Evolutionary conservation across 2,113 vertebrate genomes (phyloP).

Genomic region (Benthochromis sp.): DNA sequence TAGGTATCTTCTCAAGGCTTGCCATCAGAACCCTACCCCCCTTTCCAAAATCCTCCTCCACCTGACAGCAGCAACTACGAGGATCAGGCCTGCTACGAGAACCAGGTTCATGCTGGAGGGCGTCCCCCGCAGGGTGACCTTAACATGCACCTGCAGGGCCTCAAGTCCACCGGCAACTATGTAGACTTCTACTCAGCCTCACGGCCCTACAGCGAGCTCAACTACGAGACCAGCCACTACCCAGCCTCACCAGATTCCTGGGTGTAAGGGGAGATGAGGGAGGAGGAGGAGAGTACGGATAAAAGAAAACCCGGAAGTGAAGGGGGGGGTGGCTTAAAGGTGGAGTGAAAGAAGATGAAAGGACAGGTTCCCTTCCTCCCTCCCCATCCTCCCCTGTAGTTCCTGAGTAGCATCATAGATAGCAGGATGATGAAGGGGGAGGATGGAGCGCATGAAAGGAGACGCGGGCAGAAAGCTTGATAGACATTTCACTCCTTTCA

Average conservation of each 20-base stretch:
- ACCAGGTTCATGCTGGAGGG: conserved; percentile 61
- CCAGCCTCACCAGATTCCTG: conserved; percentile 98
- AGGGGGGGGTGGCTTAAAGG: not conserved
- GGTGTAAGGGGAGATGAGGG: conserved; percentile 73
- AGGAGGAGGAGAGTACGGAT: not conserved
- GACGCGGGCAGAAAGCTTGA: not conserved
- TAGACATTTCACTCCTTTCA: conserved; percentile 4
- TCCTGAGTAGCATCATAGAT: conserved; percentile 57
- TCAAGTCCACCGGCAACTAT: conserved; percentile 99
- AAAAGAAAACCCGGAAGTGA: not conserved
- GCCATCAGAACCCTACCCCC: conserved; percentile 92
- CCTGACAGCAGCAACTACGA: conserved; percentile 77
- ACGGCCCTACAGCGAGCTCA: conserved; percentile 98
- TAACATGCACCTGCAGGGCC: conserved; percentile 94
- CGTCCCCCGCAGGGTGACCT: conserved; percentile 82
- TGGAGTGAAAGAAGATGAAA: not conserved
- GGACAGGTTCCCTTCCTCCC: conserved; percentile 20
- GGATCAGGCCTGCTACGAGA: conserved; percentile 77
- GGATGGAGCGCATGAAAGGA: conserved; percentile 8
- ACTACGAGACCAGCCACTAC: conserved; percentile 99
- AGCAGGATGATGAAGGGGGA: conserved; percentile 13
- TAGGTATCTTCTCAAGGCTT: conserved; percentile 90
- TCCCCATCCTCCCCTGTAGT: conserved; percentile 40
- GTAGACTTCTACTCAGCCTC: conserved; percentile 99
- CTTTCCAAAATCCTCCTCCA: conserved; percentile 91